Evolutionary conservation across 2,113 vertebrate genomes (phyloP), one percentile per base, ranked within the genome.

Genomic region (Scomber colias): DNA sequence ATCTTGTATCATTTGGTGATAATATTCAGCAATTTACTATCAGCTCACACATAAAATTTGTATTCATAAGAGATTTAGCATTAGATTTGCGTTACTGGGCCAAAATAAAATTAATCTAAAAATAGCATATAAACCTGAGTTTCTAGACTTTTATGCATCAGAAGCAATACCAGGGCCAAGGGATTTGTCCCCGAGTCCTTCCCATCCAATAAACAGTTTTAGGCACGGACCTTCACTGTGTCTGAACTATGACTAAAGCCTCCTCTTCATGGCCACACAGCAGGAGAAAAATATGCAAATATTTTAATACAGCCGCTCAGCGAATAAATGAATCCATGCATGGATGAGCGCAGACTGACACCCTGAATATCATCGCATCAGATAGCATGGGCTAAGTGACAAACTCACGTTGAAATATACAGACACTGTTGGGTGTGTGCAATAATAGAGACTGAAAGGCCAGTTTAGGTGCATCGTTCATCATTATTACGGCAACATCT

Each of bases 281-380:
- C 65, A 50, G 69, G 69, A 30, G 60, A 59, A 57, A 50, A 75
- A 31, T 79, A 92, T 87, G 84, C 82, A 71, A 82, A 89, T 92
- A 71, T 83, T 67, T 78, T 54, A 90, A 81, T 73, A 49, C 62
- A 27, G 77, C 57, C 48, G 10, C 75, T 78, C 67, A 49, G 67
- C 35, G 31, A 87, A 90, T 76, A 89, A 87, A 86, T 77, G 49
- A 89, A 82, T 76, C 71, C 79, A 79, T 53, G 84, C 80, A 77
- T 75, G 85, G 79, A 70, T 71, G 87, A 82, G 61, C 12, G 69
- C 77, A 60, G 75, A 67, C 79, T 82, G 87, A 87, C 85, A 78
- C 51, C 64, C 50, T 78, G 75, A 85, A 84, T 84, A 85, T 82
- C 79, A 88, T 63, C 77, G 55, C 82, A 80, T 88, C 79, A 80